Conservation (phyloP, 2,113 vertebrate species). For the Hemicordylus capensis region DNA sequence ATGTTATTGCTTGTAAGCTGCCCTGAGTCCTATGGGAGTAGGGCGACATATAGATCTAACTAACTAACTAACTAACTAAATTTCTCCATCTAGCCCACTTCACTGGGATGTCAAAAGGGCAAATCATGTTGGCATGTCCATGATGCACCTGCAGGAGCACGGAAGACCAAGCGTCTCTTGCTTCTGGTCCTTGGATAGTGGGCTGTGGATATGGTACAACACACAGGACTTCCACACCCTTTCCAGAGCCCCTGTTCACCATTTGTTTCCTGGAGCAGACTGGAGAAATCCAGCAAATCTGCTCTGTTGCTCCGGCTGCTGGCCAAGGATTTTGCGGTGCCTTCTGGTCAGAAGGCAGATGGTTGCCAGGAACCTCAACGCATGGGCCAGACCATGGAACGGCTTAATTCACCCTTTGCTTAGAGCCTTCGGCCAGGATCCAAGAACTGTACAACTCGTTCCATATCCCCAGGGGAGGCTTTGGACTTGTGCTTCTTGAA, state of each 20-base stretch:
- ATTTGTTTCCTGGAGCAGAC: not conserved
- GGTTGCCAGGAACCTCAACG: conserved; percentile 17
- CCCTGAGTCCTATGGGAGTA: too few relatives aligned
- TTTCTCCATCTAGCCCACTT: not conserved
- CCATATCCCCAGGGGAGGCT: not conserved
- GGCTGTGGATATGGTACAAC: not conserved
- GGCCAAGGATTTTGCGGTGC: not conserved
- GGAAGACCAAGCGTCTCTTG: too few relatives aligned
- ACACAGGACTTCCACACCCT: not conserved
- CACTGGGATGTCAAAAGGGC: not conserved
- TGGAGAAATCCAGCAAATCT: not conserved
- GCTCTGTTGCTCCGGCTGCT: not conserved
- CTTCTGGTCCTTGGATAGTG: not conserved
- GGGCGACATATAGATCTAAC: too few relatives aligned
- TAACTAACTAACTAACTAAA: too few relatives aligned
- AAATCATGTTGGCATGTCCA: not conserved
- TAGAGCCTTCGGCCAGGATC: not conserved
- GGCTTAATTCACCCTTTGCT: not conserved
- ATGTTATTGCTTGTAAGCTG: too few relatives aligned
- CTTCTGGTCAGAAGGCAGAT: conserved; percentile 6
- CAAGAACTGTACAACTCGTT: not conserved
- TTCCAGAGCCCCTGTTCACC: not conserved
- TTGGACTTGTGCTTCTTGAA: not conserved
- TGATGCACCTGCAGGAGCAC: too few relatives aligned
- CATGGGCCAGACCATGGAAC: not conserved